These are phyloP conservation scores for Cheilinus undulatus DNA, from an alignment of 2,113 vertebrate genomes.

Conservation along the genomic window DNA sequence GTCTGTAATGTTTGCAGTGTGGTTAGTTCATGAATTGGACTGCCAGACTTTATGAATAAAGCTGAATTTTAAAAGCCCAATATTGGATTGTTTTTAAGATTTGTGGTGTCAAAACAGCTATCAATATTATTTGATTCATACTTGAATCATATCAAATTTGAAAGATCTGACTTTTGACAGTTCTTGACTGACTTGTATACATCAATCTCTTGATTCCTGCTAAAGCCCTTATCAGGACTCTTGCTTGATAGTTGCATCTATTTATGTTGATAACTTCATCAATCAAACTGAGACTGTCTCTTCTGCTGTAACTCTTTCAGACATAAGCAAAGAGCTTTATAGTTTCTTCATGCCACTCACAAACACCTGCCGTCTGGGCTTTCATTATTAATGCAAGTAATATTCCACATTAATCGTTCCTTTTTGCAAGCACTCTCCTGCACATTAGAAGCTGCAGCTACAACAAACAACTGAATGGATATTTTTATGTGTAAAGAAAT, in stretches of 20 bases:
- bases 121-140: no score
- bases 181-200: no score
- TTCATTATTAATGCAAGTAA: conserved; percentile 2
- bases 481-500: not conserved
- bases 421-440: not conserved
- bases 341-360: conserved; percentile 17
- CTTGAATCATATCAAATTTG: no score
- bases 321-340: not conserved
- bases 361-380: conserved; percentile 42
- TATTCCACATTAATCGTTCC: conserved; percentile 35
- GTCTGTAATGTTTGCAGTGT: no score
- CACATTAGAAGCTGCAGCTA: not conserved
- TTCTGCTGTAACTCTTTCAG: conserved; percentile 27
- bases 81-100: no score
- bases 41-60: no score
- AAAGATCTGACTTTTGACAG: no score
- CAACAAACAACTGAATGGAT: not conserved
- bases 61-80: no score
- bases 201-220: no score
- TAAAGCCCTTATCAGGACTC: not conserved
- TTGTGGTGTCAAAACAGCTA: no score
- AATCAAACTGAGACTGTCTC: conserved; percentile 3
- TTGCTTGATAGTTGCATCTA: conserved; percentile 7
- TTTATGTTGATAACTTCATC: conserved; percentile 37
- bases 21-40: no score